A percentile compares a stretch with the other conserved stretches of the same genome.
These are phyloP conservation scores for Phymorhynchus buccinoides DNA, from an alignment of 1,140 invertebrate genomes.

Conservation along the genomic window DNA sequence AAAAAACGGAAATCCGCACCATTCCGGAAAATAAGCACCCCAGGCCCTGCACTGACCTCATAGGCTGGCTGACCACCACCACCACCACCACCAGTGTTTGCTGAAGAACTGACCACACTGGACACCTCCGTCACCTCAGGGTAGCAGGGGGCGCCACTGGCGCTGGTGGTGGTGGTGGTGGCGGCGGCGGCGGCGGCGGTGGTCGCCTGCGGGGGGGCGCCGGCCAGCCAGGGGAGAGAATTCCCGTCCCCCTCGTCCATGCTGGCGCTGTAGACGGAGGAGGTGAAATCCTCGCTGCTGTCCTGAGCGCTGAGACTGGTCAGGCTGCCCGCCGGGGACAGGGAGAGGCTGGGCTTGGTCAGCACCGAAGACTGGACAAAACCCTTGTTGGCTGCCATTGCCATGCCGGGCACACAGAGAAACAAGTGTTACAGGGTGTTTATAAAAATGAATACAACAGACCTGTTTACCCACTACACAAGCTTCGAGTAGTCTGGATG, in stretches of 20 bases:
- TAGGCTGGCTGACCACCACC: not conserved
- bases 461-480: too few relatives aligned
- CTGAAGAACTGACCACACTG: too few relatives aligned
- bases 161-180: not conserved
- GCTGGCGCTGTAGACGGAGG: not conserved
- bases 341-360: not conserved
- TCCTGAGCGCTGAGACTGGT: conserved; percentile 22
- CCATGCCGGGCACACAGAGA: too few relatives aligned
- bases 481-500: too few relatives aligned
- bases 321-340: conserved; percentile 15
- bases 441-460: too few relatives aligned
- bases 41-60: not conserved
- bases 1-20: not conserved
- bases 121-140: conserved; percentile 21
- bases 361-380: conserved; percentile 39
- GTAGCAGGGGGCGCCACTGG: not conserved
- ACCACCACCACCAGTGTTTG: too few relatives aligned
- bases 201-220: not conserved
- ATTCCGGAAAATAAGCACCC: not conserved
- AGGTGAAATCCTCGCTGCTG: not conserved
- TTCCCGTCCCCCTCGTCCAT: conserved; percentile 7
- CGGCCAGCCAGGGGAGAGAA: conserved; percentile 10
- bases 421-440: too few relatives aligned
- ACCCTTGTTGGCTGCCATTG: conserved; percentile 61
- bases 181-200: not conserved